Percentiles rank a stretch among this genome's conserved stretches.
Evolutionary conservation across 2,888 invertebrate species (phyloP).

Genomic region (Diabrotica balteata): DNA sequence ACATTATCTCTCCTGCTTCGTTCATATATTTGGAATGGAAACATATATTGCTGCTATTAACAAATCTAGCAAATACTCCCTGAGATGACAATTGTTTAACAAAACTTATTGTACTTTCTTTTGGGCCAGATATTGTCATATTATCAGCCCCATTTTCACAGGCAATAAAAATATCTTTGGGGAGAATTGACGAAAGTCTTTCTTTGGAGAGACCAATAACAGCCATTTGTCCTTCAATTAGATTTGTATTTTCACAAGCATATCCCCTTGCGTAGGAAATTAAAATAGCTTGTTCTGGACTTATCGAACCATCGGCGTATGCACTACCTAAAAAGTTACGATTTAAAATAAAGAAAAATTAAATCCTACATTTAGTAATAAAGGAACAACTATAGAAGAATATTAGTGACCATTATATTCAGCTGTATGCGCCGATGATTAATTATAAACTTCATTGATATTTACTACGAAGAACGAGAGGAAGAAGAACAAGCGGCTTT

Average conservation of each 20-base stretch:
- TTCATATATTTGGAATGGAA: slow-evolving; percentile 84
- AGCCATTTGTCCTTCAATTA: slow-evolving; percentile 60
- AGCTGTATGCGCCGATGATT: too few species aligned
- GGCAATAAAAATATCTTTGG: slow-evolving; percentile 80
- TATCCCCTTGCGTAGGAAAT: slow-evolving; percentile 67
- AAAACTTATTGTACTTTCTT: slow-evolving; percentile 71
- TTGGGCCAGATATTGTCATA: slow-evolving; percentile 89
- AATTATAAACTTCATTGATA: too few species aligned
- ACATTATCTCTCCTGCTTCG: slow-evolving; percentile 66
- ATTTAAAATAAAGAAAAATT: too few species aligned
- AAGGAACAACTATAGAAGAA: too few species aligned
- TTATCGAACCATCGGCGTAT: slow-evolving; percentile 69
- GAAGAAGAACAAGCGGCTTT: too few species aligned
- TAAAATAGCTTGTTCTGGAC: slow-evolving; percentile 67
- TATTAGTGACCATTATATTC: too few species aligned
- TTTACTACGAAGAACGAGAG: too few species aligned
- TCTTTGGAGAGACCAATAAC: slow-evolving; percentile 68
- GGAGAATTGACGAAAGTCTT: slow-evolving; percentile 65
- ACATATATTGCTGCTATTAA: slow-evolving; percentile 81
- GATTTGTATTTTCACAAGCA: slow-evolving; percentile 55
- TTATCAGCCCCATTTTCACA: slow-evolving; percentile 89
- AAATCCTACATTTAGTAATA: too few species aligned
- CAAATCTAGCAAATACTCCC: slow-evolving; percentile 77
- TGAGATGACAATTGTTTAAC: slow-evolving; percentile 70
- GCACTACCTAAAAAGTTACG: too few species aligned